Evolutionary conservation across 2,113 vertebrate genomes (phyloP).

Genomic region (Trichomycterus rosablanca): DNA sequence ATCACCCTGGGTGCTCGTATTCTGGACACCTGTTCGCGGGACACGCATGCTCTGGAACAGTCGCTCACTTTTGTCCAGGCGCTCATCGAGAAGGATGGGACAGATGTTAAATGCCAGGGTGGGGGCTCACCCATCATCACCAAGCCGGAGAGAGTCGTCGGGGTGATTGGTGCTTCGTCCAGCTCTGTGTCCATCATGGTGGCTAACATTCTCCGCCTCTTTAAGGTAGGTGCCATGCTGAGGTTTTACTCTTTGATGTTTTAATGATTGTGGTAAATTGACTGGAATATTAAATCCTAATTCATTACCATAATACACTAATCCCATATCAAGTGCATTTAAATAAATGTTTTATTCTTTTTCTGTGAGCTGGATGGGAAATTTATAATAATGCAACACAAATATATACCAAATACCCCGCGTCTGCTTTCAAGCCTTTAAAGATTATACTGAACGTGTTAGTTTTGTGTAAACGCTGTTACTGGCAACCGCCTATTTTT

Average conservation of each 20-base stretch:
- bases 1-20: conserved; percentile 94
- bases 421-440: too few species aligned
- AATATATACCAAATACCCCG: too few species aligned
- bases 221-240: conserved; percentile 77
- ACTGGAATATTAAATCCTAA: not conserved
- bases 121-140: conserved; percentile 92
- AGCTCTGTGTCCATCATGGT: conserved; percentile 99
- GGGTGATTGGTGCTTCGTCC: conserved; percentile 90
- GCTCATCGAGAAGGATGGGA: conserved; percentile 93
- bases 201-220: conserved; percentile 94
- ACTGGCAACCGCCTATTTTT: too few species aligned
- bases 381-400: too few species aligned
- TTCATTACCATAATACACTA: not conserved
- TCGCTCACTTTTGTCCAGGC: conserved; percentile 97
- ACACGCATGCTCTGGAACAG: conserved; percentile 96
- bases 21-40: conserved; percentile 94
- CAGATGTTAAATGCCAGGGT: conserved; percentile 87
- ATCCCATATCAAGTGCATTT: not conserved
- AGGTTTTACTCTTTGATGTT: not conserved
- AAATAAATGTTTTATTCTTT: conserved; percentile 1
- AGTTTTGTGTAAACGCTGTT: too few species aligned
- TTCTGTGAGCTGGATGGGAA: too few species aligned
- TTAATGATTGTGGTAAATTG: not conserved
- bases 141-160: conserved; percentile 90
- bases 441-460: too few species aligned